A percentile compares a stretch with the other conserved stretches of the same genome.
Evolutionary conservation across 1,140 invertebrate genomes (phyloP).

Genomic region (Halictus rubicundus): DNA sequence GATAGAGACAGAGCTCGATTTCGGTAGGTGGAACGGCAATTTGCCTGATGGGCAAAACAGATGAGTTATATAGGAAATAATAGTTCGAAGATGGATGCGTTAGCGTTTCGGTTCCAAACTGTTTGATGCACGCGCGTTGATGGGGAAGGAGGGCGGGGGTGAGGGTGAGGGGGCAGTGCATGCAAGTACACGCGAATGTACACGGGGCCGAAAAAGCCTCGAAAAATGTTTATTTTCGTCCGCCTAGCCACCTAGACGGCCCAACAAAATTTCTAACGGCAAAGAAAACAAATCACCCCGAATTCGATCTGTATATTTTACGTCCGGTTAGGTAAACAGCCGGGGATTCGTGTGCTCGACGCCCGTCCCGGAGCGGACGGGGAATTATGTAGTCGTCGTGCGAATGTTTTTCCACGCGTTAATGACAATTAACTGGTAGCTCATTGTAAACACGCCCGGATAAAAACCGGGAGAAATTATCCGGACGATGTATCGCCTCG

Average conservation of each 20-base stretch:
- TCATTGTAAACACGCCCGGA: background rate
- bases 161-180: background rate
- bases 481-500: background rate
- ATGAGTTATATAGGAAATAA: slow-evolving; percentile 65
- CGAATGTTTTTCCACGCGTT: background rate
- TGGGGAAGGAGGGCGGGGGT: too few species aligned
- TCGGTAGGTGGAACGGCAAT: slow-evolving; percentile 52
- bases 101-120: slow-evolving; percentile 46
- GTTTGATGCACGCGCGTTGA: slow-evolving; percentile 42
- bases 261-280: slow-evolving; percentile 56
- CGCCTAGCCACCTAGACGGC: slow-evolving; percentile 36
- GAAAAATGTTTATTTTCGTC: slow-evolving; percentile 50
- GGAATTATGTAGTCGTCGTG: background rate
- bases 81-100: slow-evolving; percentile 61
- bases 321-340: slow-evolving; percentile 48
- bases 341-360: slow-evolving; percentile 32
- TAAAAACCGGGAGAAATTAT: background rate
- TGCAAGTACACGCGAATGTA: background rate
- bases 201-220: slow-evolving; percentile 30
- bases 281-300: slow-evolving; percentile 62
- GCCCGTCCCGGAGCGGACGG: background rate
- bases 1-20: slow-evolving; percentile 42
- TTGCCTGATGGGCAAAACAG: slow-evolving; percentile 63
- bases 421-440: background rate
- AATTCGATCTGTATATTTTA: slow-evolving; percentile 67